These are phyloP conservation scores for Drosophila affinis DNA, from an alignment of 2,888 invertebrate species.

Conservation along the genomic window DNA sequence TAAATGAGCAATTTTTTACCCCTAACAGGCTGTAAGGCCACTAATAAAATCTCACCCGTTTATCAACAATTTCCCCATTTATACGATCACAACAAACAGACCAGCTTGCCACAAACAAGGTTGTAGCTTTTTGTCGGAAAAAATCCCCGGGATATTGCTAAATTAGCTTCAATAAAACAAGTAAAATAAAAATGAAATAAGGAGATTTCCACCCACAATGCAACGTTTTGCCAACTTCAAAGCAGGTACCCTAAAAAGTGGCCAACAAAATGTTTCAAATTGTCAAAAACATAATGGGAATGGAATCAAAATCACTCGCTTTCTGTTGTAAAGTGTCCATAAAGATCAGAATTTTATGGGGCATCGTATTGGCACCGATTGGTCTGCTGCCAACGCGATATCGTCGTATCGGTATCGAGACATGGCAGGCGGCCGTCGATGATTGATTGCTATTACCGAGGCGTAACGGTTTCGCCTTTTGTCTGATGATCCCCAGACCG, in stretches of 20 bases:
- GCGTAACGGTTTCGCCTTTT: slow-evolving; percentile 65
- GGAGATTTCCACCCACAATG: slow-evolving; percentile 26
- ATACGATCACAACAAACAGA: slow-evolving; percentile 46
- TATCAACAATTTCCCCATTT: slow-evolving; percentile 42
- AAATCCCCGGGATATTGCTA: slow-evolving; percentile 33
- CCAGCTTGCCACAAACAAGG: slow-evolving; percentile 24
- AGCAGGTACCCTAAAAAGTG: slow-evolving; percentile 39
- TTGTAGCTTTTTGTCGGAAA: slow-evolving; percentile 40
- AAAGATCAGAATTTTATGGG: slow-evolving; percentile 67
- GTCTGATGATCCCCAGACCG: slow-evolving; percentile 25
- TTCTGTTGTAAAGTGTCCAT: slow-evolving; percentile 50
- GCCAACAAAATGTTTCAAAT: slow-evolving; percentile 21
- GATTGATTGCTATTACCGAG: slow-evolving; percentile 67
- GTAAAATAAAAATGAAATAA: slow-evolving; percentile 20
- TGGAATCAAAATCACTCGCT: background rate
- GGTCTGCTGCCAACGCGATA: slow-evolving; percentile 65
- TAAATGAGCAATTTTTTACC: background rate
- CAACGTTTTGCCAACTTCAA: slow-evolving; percentile 21
- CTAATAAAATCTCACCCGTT: slow-evolving; percentile 28
- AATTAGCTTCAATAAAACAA: slow-evolving; percentile 49
- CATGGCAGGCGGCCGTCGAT: slow-evolving; percentile 51
- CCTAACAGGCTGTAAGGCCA: background rate
- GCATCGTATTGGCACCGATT: slow-evolving; percentile 72
- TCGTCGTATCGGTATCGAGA: slow-evolving; percentile 23
- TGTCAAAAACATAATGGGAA: slow-evolving; percentile 44